These are phyloP conservation scores for Xenopus petersii DNA, from an alignment of 2,797 vertebrate species.

Conservation along the genomic window DNA sequence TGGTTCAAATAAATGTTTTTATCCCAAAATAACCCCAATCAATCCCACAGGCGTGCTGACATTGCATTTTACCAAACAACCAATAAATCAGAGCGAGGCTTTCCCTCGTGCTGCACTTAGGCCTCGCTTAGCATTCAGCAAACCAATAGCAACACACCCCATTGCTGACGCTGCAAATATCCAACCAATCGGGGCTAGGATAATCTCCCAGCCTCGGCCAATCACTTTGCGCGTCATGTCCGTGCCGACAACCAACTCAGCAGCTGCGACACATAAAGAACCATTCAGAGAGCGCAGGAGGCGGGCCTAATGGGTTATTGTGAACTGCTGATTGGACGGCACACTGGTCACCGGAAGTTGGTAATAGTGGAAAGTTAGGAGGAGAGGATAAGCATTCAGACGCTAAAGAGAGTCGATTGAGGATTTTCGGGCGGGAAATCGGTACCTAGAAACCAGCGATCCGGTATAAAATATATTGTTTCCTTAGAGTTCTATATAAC, in stretches of 20 bases:
- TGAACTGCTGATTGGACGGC: background rate
- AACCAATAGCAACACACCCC: constrained; percentile 3
- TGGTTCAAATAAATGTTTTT: no score
- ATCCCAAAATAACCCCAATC: no score
- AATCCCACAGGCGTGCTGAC: no score
- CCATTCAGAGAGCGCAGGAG: background rate
- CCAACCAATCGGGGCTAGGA: background rate
- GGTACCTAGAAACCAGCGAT: background rate
- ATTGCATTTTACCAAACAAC: no score
- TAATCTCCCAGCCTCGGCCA: background rate
- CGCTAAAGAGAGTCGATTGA: no score
- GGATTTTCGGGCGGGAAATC: constrained; percentile 5
- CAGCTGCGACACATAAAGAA: background rate
- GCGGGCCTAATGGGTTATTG: background rate
- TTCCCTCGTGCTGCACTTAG: background rate
- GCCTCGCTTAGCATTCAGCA: constrained; percentile 14
- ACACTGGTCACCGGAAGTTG: background rate
- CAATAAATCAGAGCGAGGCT: no score
- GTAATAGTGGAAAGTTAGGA: background rate
- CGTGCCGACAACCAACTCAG: background rate
- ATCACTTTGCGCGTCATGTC: background rate
- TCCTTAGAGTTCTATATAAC: background rate
- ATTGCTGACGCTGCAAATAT: background rate
- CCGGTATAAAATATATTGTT: background rate
- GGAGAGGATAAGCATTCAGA: background rate